phyloP scores from a whole-genome alignment of 2,888 invertebrate genomes.

The Idaea dimidiata region DNA sequence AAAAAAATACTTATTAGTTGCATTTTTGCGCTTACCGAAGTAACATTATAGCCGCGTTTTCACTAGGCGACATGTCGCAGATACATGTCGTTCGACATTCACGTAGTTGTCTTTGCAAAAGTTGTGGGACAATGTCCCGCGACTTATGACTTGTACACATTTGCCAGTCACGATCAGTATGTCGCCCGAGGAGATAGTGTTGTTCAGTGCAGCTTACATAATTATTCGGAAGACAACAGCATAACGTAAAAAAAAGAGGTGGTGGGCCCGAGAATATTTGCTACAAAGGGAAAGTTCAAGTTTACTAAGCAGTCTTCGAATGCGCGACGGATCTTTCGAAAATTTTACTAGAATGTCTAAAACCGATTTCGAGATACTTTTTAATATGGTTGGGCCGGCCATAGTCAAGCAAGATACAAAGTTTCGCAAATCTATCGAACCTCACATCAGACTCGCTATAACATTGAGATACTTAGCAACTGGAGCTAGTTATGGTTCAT shows the following conservation, averaged over 20 bases:
- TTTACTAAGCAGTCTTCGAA: conserved; percentile 20
- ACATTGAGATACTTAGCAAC: conserved; percentile 15
- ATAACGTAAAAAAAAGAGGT: conserved; percentile 24
- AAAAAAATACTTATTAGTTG: too few relatives aligned
- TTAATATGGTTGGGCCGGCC: conserved; percentile 20
- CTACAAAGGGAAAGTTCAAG: conserved; percentile 19
- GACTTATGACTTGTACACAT: too few relatives aligned
- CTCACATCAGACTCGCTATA: conserved; percentile 16
- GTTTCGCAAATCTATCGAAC: conserved; percentile 17
- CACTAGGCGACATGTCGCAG: too few relatives aligned
- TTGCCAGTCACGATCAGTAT: too few relatives aligned
- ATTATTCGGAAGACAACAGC: conserved; percentile 19
- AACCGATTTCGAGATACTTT: conserved; percentile 20
- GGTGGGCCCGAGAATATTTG: conserved; percentile 21
- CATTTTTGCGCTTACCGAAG: too few relatives aligned
- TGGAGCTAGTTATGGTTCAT: conserved; percentile 26
- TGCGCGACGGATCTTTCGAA: conserved; percentile 24
- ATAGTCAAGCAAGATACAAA: conserved; percentile 24
- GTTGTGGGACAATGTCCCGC: too few relatives aligned
- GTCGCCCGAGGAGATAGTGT: too few relatives aligned
- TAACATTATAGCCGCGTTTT: too few relatives aligned
- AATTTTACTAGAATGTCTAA: conserved; percentile 22
- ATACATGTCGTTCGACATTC: too few relatives aligned
- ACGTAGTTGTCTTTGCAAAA: too few relatives aligned
- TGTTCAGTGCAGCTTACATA: too few relatives aligned